Conservation (phyloP, 2,797 vertebrate genomes). For the Lemur catta region DNA sequence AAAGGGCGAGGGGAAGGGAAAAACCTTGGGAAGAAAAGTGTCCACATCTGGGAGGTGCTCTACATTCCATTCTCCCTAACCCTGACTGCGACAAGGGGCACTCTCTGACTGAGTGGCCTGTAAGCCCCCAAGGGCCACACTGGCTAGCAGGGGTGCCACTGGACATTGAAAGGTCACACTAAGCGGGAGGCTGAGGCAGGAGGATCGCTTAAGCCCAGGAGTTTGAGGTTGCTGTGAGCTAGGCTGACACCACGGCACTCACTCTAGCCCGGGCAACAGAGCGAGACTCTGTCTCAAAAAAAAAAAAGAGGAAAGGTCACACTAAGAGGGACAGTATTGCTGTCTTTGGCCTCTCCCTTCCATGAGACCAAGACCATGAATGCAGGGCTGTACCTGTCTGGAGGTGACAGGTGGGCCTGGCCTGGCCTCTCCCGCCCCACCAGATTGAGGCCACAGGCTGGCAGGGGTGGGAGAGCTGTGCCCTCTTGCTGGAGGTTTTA, state of each 20-base stretch:
- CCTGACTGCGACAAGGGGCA: background rate
- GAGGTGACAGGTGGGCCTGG: accelerated
- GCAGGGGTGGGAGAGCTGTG: background rate
- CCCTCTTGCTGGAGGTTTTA: background rate
- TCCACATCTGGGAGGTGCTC: background rate
- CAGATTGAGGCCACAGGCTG: background rate
- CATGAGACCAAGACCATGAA: background rate
- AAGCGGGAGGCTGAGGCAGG: too few species aligned
- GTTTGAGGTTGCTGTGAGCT: too few species aligned
- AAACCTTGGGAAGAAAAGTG: too few species aligned
- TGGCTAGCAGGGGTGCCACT: background rate
- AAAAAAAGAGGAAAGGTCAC: background rate
- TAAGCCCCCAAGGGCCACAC: background rate
- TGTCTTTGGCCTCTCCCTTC: background rate
- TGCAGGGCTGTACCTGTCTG: background rate
- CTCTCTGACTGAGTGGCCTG: background rate
- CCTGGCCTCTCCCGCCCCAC: accelerated
- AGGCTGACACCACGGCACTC: too few species aligned
- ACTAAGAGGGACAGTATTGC: background rate
- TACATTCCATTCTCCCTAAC: too few species aligned
- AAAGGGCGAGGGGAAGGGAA: background rate
- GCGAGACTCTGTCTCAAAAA: too few species aligned
- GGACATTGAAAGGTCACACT: background rate
- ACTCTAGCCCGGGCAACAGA: too few species aligned
- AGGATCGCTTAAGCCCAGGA: too few species aligned